Evolutionary conservation across 2,113 vertebrate genomes (phyloP).

Genomic region (Cranoglanis bouderius): DNA sequence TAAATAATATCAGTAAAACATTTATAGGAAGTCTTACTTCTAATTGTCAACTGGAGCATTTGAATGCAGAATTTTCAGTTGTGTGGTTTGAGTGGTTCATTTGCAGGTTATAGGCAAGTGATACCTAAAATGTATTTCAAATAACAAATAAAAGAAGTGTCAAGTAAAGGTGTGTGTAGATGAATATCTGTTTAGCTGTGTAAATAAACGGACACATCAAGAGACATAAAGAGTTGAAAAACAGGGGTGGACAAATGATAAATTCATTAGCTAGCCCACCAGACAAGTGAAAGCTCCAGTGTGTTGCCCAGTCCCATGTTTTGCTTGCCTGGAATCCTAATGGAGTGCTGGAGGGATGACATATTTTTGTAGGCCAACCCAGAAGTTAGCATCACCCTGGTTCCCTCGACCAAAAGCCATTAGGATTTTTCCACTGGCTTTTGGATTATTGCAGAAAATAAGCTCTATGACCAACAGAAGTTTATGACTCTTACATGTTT

Average conservation of each 20-base stretch:
- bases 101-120: neutral
- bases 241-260: neutral
- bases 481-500: too few species aligned
- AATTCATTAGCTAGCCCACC: neutral
- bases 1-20: neutral
- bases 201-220: neutral
- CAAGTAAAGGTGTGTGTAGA: neutral
- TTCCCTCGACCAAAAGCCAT: too few species aligned
- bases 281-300: neutral
- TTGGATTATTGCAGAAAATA: too few species aligned
- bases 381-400: too few species aligned
- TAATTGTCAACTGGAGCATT: neutral
- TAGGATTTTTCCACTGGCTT: too few species aligned
- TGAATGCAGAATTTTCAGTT: neutral
- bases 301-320: neutral
- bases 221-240: neutral
- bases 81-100: neutral
- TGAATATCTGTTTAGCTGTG: neutral
- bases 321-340: neutral
- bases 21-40: neutral
- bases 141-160: neutral
- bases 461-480: too few species aligned
- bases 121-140: neutral
- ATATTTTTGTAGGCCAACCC: too few species aligned
- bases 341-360: too few species aligned